Evolutionary conservation across 2,888 invertebrate genomes (phyloP), one percentile per base, ranked within the genome.

Genomic region (Petrolisthes cinctipes): DNA sequence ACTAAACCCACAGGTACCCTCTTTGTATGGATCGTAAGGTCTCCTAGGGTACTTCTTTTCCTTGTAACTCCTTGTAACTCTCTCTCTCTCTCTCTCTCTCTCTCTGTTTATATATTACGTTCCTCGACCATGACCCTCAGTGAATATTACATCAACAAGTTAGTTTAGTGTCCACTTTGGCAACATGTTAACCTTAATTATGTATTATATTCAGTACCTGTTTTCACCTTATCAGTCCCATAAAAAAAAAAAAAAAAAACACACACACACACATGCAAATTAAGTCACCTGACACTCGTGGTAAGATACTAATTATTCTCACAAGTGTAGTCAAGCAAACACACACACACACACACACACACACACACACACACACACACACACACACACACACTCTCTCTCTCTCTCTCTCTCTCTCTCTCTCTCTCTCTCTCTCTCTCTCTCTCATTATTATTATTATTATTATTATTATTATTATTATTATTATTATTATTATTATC

Each of bases 341-440:
- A 61, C 17, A 11, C 61, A 11, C 9, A 11, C 61, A 11, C 9
- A 17, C 11, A 9, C 17, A 61, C 61, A 3, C 20, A 3, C 20
- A 61, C 61, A 61, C 17, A 11, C 61, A 11, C 9, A 11, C 61
- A 11, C 61, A 61, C 61, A 61, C 17, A 11, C 61, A 11, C 9
- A 11, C 61, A 11, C 9, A 17, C 11, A 9, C 17, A 61, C 61
- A 3, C 20, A 3, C 20, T 11, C 17, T 71, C 71, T 71, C 71
- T 71, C 71, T 71, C 71, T n/a, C 20, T 71, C 71, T n/a, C 71
- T 71, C n/a, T n/a, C 71, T 71, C 11, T 17, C 71, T 71, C 17
- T n/a, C n/a, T 71, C n/a, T n/a, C 71, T n/a, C 6, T 71, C 71
- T 71, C 14, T 71, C 71, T 71, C 71, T 71, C 71, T 71, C 71